Base-by-base conservation (phyloP, 2,888 invertebrate species). In the Clusia tigrina region DNA sequence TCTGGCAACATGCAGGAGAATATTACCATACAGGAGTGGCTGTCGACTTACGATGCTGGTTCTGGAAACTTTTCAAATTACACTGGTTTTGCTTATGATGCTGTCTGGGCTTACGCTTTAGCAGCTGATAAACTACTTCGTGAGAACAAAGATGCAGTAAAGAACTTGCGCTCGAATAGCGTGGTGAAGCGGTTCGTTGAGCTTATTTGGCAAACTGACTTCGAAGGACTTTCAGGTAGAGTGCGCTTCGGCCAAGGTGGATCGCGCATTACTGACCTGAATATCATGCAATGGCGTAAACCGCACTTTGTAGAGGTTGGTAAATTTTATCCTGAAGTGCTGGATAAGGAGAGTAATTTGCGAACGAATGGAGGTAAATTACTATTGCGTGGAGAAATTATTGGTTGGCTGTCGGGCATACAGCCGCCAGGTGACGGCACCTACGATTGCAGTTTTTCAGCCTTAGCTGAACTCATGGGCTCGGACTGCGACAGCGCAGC, bases 71-170 rank as follows among this genome's bases (percentile, higher is more conserved):
- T 58, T 6, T 90, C 90, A 0, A 86, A 88, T 69, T 92, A 91
- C 78, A 90, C 90, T 0, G 90, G 91, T 1, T 93, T 89, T 77
- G 90, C 91, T 0, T 93, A 93, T 74, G 93, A 93, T 81, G 92
- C 92, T 0, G 90, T 93, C 57, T 93, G 93, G 93, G 89, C 89
- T 0, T 93, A 90, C 79, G 93, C 91, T 2, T 82, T 88, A 38
- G 92, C 91, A 0, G 83, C 91, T 25, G 88, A 91, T 74, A 85
- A 87, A 67, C 83, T 93, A 1, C 80, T 90, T 1, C 85, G 84
- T 56, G 87, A 87, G 57, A 87, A 77, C 26, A 62, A 68, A 0
- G 67, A 70, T 32, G 71, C 75, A 0, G 54, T 77, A 0, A 68
- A 71, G 38, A 67, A 70, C 62, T 62, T 82, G n/a, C 72, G 77